Evolutionary conservation across 2,888 invertebrate species (phyloP), one percentile per base, ranked within the genome.

Genomic region (Deilephila porcellus): DNA sequence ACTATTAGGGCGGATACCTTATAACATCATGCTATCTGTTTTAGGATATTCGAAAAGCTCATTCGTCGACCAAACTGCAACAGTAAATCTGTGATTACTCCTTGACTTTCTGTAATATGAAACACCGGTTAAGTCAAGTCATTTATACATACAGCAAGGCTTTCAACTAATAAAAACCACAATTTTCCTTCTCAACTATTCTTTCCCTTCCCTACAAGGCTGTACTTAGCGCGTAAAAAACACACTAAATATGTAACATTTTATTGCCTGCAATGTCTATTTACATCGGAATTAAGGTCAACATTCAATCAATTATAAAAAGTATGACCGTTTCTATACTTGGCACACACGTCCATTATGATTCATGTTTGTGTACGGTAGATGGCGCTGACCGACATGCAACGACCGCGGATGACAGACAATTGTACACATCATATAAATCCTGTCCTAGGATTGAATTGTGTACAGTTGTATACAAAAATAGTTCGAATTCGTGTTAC

Each of bases 351-450:
- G n/a, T 56, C 34, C 11, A 11, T 53, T 6, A 59, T 71, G 29
- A 70, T 52, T 20, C 52, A 25, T 34, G n/a, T 32, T 56, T 56
- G 32, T 19, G 4, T 8, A 56, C 29, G 1, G n/a, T n/a, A 34
- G 63, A 71, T 71, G 56, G 56, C 56, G 70, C 70, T 52, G n/a
- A 71, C 56, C 70, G 59, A 71, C 34, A 71, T 71, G 56, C 70
- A 71, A 70, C 45, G 14, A 45, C 45, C 45, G 45, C 45, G 45
- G 45, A 45, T 70, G 70, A 53, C 70, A 70, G 70, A 70, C 19
- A 70, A 71, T 71, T 59, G 59, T n/a, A 8, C 8, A 52, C 32
- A 71, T 71, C 70, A 59, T 29, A 71, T 71, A 59, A 71, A 71
- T 71, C 56, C 59, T 71, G 63, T 8, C 4, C 32, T 70, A 70